These are phyloP conservation scores for Nemoura dubitans DNA, from an alignment of 2,888 invertebrate genomes.

Conservation along the genomic window DNA sequence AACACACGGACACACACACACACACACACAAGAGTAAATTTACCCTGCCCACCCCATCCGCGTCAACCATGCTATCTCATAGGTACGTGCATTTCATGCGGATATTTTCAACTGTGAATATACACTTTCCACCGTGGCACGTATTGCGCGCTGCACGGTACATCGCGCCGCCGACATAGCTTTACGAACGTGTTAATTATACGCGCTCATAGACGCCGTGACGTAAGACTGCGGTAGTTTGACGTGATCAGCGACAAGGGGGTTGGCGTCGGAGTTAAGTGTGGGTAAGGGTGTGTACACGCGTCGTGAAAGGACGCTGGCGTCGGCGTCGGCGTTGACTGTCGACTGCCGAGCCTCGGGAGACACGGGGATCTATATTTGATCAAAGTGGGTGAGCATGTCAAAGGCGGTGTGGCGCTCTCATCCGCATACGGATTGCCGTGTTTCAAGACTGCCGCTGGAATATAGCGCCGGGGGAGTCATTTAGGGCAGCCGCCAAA, in stretches of 20 bases:
- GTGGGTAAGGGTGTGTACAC: conserved; percentile 29
- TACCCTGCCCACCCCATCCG: conserved; percentile 3
- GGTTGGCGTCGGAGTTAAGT: conserved; percentile 18
- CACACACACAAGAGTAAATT: not conserved
- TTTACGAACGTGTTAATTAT: not conserved
- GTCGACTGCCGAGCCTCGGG: conserved; percentile 38
- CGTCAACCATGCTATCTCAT: not conserved
- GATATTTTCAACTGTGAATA: not conserved
- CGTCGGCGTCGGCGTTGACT: no score
- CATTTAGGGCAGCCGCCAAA: conserved; percentile 25
- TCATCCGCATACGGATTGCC: conserved; percentile 49
- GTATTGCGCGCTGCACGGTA: not conserved
- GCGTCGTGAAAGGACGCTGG: conserved; percentile 27
- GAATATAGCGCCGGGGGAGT: conserved; percentile 35
- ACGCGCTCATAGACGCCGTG: not conserved
- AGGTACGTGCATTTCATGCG: not conserved
- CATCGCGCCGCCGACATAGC: not conserved
- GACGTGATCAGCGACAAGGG: conserved; percentile 21
- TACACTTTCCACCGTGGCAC: not conserved
- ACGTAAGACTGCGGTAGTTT: not conserved
- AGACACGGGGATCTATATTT: conserved; percentile 24
- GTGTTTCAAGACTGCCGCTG: conserved; percentile 36
- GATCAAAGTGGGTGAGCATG: conserved; percentile 31
- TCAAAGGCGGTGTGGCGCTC: conserved; percentile 33
- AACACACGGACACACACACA: not conserved